Evolutionary conservation across 2,797 vertebrate genomes (phyloP).

Genomic region (Microhierax caerulescens): DNA sequence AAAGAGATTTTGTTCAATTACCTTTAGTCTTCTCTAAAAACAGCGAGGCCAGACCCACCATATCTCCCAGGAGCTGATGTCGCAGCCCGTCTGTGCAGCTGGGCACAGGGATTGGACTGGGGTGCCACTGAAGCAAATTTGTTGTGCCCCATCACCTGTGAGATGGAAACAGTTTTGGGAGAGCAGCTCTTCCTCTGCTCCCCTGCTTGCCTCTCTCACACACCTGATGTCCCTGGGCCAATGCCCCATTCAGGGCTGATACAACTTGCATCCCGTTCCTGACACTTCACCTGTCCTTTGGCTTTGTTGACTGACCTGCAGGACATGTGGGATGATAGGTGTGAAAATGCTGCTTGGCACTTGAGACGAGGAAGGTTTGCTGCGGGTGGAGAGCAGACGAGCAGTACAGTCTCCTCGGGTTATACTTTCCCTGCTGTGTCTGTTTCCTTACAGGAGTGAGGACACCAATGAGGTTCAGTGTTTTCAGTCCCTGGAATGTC

Average conservation of each 20-base stretch:
- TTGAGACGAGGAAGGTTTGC: accelerated
- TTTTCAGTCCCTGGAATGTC: background rate
- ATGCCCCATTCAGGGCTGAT: background rate
- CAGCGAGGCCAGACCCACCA: background rate
- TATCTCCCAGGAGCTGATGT: background rate
- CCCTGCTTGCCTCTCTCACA: background rate
- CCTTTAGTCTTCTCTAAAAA: background rate
- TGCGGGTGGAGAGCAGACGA: accelerated
- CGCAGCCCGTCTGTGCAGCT: accelerated
- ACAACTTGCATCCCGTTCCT: accelerated
- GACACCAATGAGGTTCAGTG: background rate
- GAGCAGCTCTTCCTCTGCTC: background rate
- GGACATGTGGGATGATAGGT: accelerated
- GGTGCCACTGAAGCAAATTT: background rate
- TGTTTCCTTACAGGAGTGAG: background rate
- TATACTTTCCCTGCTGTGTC: background rate
- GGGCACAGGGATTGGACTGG: background rate
- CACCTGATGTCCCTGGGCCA: background rate
- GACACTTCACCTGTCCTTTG: background rate
- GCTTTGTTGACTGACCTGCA: accelerated
- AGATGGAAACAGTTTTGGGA: background rate
- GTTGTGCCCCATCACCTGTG: background rate
- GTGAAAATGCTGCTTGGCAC: background rate
- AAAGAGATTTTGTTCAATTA: constrained; percentile 49
- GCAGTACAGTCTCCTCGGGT: background rate